Conservation (phyloP, 2,113 vertebrate genomes). For the Festucalex cinctus region DNA sequence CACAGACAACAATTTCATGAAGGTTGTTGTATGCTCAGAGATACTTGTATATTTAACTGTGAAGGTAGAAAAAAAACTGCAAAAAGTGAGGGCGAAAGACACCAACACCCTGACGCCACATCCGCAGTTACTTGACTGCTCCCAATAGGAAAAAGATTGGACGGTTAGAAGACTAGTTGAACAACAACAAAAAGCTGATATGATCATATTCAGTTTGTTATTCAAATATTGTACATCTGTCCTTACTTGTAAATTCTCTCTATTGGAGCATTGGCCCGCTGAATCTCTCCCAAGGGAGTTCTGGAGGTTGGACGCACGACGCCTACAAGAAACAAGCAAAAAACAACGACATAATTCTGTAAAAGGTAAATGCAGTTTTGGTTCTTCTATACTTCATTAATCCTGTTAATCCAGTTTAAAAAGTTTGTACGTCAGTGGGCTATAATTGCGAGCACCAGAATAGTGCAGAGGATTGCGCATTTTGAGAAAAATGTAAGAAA, state of each 20-base stretch:
- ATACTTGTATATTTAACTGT: neutral
- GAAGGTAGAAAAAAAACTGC: constrained; percentile 12
- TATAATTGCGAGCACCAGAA: constrained; percentile 21
- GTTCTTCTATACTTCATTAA: constrained; percentile 17
- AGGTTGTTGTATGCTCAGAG: neutral
- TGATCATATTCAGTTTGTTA: neutral
- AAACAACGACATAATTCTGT: constrained; percentile 6
- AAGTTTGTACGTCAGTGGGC: constrained; percentile 18
- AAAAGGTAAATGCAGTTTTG: constrained; percentile 7
- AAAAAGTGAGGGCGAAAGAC: constrained; percentile 10
- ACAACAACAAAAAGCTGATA: constrained; percentile 7
- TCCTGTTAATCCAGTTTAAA: constrained; percentile 34
- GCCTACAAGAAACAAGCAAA: constrained; percentile 59
- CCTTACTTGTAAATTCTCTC: constrained; percentile 94
- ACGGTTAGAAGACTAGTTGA: constrained; percentile 16
- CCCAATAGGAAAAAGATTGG: constrained; percentile 17
- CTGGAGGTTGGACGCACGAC: constrained; percentile 74
- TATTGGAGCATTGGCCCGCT: constrained; percentile 75
- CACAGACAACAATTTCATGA: neutral
- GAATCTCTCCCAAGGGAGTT: constrained; percentile 82
- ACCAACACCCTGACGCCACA: neutral
- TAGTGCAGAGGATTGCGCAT: constrained; percentile 28
- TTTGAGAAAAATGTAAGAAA: constrained; percentile 18
- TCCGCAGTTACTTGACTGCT: constrained; percentile 12
- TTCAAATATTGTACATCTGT: neutral